Percentiles rank a stretch among this genome's conserved stretches.
phyloP scores from a whole-genome alignment of 2,113 vertebrate species.

The Sterrhoptilus dennistouni region DNA sequence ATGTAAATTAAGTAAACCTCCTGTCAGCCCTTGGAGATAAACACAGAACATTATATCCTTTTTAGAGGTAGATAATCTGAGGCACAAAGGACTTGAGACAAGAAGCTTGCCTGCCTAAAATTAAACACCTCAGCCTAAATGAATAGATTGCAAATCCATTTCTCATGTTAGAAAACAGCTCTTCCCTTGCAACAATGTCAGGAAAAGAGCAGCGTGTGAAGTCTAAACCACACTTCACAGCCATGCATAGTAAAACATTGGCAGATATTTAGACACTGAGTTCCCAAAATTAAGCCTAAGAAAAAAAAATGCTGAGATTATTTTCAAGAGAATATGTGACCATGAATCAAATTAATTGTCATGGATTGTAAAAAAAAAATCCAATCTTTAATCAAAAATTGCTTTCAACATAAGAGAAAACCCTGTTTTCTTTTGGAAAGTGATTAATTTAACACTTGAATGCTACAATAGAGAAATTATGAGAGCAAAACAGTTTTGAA shows the following conservation, averaged over 20 bases:
- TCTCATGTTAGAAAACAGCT: neutral
- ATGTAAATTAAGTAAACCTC: conserved; percentile 8
- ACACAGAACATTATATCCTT: neutral
- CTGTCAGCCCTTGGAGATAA: neutral
- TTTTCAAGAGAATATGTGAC: neutral
- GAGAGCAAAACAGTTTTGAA: neutral
- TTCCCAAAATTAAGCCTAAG: neutral
- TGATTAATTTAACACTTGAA: neutral
- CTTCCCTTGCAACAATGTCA: neutral
- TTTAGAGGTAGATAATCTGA: conserved; percentile 1
- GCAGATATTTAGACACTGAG: neutral
- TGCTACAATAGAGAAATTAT: neutral
- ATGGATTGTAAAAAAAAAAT: neutral
- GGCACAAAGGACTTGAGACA: neutral
- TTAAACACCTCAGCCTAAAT: neutral
- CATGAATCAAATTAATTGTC: neutral
- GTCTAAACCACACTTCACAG: neutral
- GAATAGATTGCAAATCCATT: neutral
- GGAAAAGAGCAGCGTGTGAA: neutral
- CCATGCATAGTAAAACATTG: neutral
- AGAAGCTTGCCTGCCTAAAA: conserved; percentile 1
- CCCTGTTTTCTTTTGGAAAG: neutral
- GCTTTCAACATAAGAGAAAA: neutral
- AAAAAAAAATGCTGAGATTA: neutral
- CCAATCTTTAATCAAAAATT: neutral